Evolutionary conservation across 2,113 vertebrate genomes (phyloP), one percentile per base, ranked within the genome.

Genomic region (Sphaerodactylus townsendi): DNA sequence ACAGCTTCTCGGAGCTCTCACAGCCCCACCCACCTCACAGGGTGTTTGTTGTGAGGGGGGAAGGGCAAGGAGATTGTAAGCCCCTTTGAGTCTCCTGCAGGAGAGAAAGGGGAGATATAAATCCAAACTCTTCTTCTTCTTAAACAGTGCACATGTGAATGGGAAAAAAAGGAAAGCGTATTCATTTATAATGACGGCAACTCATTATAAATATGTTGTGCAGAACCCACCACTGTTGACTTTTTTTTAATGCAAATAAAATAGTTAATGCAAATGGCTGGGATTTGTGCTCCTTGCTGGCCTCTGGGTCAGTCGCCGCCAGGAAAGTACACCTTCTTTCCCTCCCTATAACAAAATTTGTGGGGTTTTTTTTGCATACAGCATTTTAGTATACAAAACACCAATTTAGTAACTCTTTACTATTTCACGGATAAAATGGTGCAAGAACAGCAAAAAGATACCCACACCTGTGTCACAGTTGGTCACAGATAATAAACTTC

Each of bases 391-490:
- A 70, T 84, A 37, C 73, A 72, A 33, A 59, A 39, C 82, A 56
- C 30, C 69, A 64, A 69, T 77, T 35, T 59, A 33, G 82, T 19
- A 33, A 84, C 53, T 33, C 50, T 70, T 84, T 70, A 84, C 69
- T 84, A 77, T 78, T 84, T 84, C 53, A 70, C 44, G 53, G 75
- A 30, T 62, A 69, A 78, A 44, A 70, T 25, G 65, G 68, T 35
- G 33, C 65, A 59, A 56, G 35, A 72, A n/a, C 39, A 71, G 35
- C 30, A 53, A 62, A 56, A 11, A 53, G 3, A n/a, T 37, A 41
- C 64, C 19, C 64, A 56, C 41, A 44, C 65, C 64, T 33, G 69
- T 59, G 48, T 78, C 65, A 71, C 50, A 59, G 70, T 44, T 44
- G 4, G 44, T 44, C 44, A n/a, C n/a, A 44, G 44, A 35, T 77